Percentiles rank a stretch among this genome's conserved stretches.
Conservation (phyloP, 2,113 vertebrate species). For the Corythornis madagascariensis region DNA sequence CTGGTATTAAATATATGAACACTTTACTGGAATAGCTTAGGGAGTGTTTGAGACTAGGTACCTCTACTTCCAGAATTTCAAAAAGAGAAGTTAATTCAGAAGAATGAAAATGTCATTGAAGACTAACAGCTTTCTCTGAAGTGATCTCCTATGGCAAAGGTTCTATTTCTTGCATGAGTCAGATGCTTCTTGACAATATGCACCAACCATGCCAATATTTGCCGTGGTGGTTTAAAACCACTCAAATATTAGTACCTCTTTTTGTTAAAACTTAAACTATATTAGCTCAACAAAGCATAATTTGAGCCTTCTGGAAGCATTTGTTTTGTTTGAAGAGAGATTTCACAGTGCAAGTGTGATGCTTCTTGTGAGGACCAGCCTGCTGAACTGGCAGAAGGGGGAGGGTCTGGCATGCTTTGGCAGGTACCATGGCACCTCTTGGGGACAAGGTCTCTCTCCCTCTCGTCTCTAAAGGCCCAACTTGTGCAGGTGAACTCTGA, state of each 20-base stretch:
- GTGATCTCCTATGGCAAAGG: not conserved
- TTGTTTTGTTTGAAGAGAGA: not conserved
- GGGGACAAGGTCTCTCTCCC: not conserved
- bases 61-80: not conserved
- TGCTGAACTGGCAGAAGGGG: fast-evolving
- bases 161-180: not conserved
- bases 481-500: fast-evolving
- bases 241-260: not conserved
- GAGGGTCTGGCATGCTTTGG: not conserved
- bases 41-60: not conserved
- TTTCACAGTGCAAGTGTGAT: not conserved
- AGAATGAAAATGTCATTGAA: not conserved
- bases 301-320: not conserved
- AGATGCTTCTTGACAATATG: not conserved
- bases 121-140: not conserved
- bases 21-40: not conserved
- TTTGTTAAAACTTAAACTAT: not conserved
- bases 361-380: not conserved
- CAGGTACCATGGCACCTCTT: not conserved
- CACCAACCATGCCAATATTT: not conserved
- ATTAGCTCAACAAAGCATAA: not conserved
- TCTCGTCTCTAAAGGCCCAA: not conserved
- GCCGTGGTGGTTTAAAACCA: not conserved
- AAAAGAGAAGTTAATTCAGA: not conserved
- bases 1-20: not conserved